Percentiles rank a stretch among this genome's conserved stretches.
Evolutionary conservation across 2,113 vertebrate species (phyloP).

Genomic region (Scomber scombrus): DNA sequence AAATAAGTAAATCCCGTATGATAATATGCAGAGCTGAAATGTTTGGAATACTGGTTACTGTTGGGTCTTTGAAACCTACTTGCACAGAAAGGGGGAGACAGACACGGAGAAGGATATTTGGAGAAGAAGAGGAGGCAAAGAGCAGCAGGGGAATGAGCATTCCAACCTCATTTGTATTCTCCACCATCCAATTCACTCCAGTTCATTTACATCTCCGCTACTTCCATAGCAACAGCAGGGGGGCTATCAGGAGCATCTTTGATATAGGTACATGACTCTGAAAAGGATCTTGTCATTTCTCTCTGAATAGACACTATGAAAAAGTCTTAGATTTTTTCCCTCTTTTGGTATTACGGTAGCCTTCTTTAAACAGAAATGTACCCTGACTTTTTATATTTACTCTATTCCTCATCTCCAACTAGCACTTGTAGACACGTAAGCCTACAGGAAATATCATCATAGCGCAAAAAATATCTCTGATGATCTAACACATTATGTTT

Average conservation of each 20-base stretch:
- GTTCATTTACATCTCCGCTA: slow-evolving; percentile 92
- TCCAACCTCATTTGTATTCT: slow-evolving; percentile 92
- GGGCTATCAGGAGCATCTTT: slow-evolving; percentile 91
- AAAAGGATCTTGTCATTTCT: slow-evolving; percentile 82
- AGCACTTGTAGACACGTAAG: slow-evolving; percentile 40
- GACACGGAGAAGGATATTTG: slow-evolving; percentile 39
- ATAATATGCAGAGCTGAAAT: slow-evolving; percentile 35
- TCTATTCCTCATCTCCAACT: slow-evolving; percentile 25
- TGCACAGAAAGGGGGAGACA: slow-evolving; percentile 28
- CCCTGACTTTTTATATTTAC: slow-evolving; percentile 41
- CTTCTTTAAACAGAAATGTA: slow-evolving; percentile 67
- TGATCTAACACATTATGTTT: slow-evolving; percentile 16
- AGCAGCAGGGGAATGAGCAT: slow-evolving; percentile 78
- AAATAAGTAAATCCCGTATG: slow-evolving; percentile 6
- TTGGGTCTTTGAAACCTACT: slow-evolving; percentile 27
- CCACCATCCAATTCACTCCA: slow-evolving; percentile 88
- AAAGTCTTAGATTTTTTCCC: slow-evolving; percentile 21
- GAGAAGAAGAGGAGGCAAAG: slow-evolving; percentile 55
- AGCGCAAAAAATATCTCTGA: slow-evolving; percentile 40
- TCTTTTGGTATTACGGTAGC: slow-evolving; percentile 62
- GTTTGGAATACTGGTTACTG: slow-evolving; percentile 8
- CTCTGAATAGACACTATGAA: slow-evolving; percentile 64
- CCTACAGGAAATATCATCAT: slow-evolving; percentile 50
- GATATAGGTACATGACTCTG: slow-evolving; percentile 86
- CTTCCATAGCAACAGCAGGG: slow-evolving; percentile 90